Percentiles rank a stretch among this genome's conserved stretches.
These are phyloP conservation scores for Florisuga fusca DNA, from an alignment of 2,797 vertebrate genomes.

Conservation along the genomic window DNA sequence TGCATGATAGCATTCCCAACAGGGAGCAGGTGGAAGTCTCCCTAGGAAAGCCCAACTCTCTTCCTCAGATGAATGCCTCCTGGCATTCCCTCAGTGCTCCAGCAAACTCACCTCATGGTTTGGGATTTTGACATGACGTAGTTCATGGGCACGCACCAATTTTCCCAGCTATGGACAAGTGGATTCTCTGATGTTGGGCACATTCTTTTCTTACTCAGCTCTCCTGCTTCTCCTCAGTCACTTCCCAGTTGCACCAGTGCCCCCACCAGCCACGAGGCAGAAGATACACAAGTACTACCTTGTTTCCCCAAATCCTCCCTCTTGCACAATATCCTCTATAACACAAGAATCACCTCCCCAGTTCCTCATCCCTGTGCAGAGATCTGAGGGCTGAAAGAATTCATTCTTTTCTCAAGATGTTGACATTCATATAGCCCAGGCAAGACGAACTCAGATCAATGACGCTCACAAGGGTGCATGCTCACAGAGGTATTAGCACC, in stretches of 20 bases:
- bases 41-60: background rate
- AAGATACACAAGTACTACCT: background rate
- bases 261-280: background rate
- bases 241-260: background rate
- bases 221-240: background rate
- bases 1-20: background rate
- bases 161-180: background rate
- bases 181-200: background rate
- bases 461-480: background rate
- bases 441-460: constrained; percentile 6
- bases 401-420: background rate
- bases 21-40: background rate
- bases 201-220: background rate
- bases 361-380: background rate
- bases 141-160: background rate
- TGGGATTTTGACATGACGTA: background rate
- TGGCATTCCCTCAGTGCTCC: background rate
- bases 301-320: background rate
- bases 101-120: background rate
- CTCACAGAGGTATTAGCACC: background rate
- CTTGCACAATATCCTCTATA: background rate
- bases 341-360: background rate
- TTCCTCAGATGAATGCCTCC: background rate
- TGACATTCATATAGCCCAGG: background rate
- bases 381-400: background rate